A percentile compares a stretch with the other conserved stretches of the same genome.
phyloP scores from a whole-genome alignment of 2,797 vertebrate genomes.

The Crossoptilon crossoptilon region DNA sequence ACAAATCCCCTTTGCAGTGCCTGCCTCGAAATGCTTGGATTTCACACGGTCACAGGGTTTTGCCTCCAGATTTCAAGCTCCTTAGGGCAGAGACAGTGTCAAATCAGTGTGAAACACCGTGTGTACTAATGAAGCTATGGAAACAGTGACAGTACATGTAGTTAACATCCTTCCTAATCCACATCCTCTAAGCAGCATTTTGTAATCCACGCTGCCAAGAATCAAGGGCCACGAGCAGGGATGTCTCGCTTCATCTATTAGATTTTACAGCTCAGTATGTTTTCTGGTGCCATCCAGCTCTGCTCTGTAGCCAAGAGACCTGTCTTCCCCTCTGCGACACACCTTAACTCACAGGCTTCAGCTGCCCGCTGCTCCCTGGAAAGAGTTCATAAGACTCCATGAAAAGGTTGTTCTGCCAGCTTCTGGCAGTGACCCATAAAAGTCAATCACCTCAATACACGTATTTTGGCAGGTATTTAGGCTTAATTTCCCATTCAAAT shows the following conservation, averaged over 20 bases:
- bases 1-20: neutral
- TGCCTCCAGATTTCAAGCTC: constrained; percentile 36
- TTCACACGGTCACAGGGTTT: constrained; percentile 32
- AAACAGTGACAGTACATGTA: neutral
- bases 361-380: neutral
- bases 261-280: constrained; percentile 14
- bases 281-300: neutral
- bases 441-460: neutral
- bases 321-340: neutral
- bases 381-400: constrained; percentile 33
- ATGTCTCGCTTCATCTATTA: neutral
- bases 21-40: neutral
- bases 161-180: neutral
- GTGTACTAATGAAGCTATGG: neutral
- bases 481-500: constrained; percentile 18
- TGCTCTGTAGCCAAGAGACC: neutral
- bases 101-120: neutral
- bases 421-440: neutral
- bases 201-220: neutral
- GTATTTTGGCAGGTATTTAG: constrained; percentile 35
- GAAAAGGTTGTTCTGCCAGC: neutral
- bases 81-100: constrained; percentile 34
- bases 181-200: neutral
- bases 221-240: neutral
- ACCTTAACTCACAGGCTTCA: constrained; percentile 7